Evolutionary conservation across 2,113 vertebrate species (phyloP).

Genomic region (Corythoichthys haematopterus): DNA sequence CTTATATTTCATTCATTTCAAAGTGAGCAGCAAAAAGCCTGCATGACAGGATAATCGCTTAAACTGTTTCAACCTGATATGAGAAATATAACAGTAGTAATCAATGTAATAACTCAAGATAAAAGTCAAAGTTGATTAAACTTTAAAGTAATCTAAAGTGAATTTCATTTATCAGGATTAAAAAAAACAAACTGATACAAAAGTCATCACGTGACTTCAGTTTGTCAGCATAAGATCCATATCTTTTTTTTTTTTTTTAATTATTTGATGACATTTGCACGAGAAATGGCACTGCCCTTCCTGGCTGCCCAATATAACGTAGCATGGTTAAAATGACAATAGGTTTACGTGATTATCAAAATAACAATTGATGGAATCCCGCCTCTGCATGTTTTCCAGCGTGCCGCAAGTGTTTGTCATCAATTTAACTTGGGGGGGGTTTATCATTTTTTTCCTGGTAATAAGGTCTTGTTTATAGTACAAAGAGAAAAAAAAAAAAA

Average conservation of each 20-base stretch:
- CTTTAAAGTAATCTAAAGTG: too few species aligned
- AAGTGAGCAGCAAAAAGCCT: slow-evolving; percentile 59
- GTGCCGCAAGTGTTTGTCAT: neutral
- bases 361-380: neutral
- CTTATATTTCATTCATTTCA: slow-evolving; percentile 48
- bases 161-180: too few species aligned
- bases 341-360: neutral
- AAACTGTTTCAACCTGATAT: slow-evolving; percentile 26
- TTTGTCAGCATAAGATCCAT: neutral
- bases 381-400: slow-evolving; percentile 1
- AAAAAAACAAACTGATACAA: neutral
- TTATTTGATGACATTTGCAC: neutral
- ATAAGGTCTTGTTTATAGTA: too few species aligned
- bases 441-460: neutral
- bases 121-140: too few species aligned
- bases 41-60: slow-evolving; percentile 59
- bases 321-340: neutral
- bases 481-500: too few species aligned
- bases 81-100: neutral
- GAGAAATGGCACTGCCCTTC: neutral
- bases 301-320: neutral
- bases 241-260: neutral
- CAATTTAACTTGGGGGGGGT: neutral
- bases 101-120: too few species aligned
- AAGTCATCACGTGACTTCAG: neutral